Base-by-base conservation (phyloP, 2,797 vertebrate species). In the Anas capensis region DNA sequence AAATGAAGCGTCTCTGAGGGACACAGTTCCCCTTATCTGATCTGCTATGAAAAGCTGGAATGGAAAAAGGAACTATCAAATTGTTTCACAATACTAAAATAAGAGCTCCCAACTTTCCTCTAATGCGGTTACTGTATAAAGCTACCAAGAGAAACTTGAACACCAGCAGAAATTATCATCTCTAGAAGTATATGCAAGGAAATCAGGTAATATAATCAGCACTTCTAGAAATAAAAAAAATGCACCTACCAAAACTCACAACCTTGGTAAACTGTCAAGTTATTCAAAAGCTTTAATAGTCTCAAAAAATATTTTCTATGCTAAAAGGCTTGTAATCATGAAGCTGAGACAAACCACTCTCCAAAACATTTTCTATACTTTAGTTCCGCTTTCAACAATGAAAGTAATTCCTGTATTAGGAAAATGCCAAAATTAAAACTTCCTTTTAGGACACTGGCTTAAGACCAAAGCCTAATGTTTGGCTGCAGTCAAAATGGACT, bases 31-130 rank as follows among this genome's bases (percentile, higher is more conserved):
- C 69, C 66, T 81, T 60, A 91, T 95, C 44, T 91, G 14, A 92
- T 86, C 75, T 93, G 56, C 48, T 88, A 62, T 42, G n/a, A 93
- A 79, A 54, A 88, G 54, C 6, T 85, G 31, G 62, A 92, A 46
- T 79, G 82, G 53, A 80, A 92, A 84, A 95, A 89, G 75, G 90
- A 96, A 97, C 93, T 31, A 92, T 14, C 57, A 64, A 42, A 83
- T 11, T 49, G 46, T 91, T 94, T 80, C 5, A 23, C 69, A 96
- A 90, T n/a, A 68, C 42, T 42, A 36, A 93, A 92, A 57, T 6
- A 78, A 82, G 34, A 92, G 42, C 68, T 85, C 60, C 14, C 2
- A 3, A 21, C 51, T 46, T 42, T 76, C 62, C 40, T 88, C 31
- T 72, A 65, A 79, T 8, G 46, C 68, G 61, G 26, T 70, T 91